A percentile compares a stretch with the other conserved stretches of the same genome.
phyloP scores from a whole-genome alignment of 2,797 vertebrate genomes.

The Danio choprae region DNA sequence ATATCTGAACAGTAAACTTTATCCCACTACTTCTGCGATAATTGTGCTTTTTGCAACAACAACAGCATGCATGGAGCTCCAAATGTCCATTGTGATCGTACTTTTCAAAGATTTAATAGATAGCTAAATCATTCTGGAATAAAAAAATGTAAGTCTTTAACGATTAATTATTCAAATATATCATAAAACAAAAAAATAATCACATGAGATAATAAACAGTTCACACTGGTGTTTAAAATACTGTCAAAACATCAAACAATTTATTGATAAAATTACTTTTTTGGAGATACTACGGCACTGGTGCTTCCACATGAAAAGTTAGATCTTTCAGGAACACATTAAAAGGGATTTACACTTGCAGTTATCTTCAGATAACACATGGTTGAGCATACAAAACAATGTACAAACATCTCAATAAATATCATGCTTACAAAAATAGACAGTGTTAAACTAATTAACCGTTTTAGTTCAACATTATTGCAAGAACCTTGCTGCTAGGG shows the following conservation, averaged over 20 bases:
- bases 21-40: too few species aligned
- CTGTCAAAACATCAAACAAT: constrained; percentile 62
- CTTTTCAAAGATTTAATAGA: too few species aligned
- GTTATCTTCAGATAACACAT: constrained; percentile 66
- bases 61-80: too few species aligned
- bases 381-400: constrained; percentile 77
- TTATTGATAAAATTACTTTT: constrained; percentile 67
- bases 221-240: constrained; percentile 24
- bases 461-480: constrained; percentile 78
- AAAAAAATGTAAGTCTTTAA: not conserved
- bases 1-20: too few species aligned
- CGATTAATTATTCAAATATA: not conserved
- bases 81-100: too few species aligned
- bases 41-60: too few species aligned
- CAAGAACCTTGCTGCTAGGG: constrained; percentile 59
- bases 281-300: constrained; percentile 58
- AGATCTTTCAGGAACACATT: constrained; percentile 73
- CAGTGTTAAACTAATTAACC: constrained; percentile 75
- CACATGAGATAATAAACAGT: not conserved
- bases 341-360: constrained; percentile 62
- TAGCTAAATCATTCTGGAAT: not conserved
- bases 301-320: constrained; percentile 61
- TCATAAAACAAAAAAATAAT: not conserved
- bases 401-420: constrained; percentile 79
- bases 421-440: constrained; percentile 88